A percentile compares a stretch with the other conserved stretches of the same genome.
Evolutionary conservation across 2,888 invertebrate species (phyloP).

Genomic region (Diadegma fenestrale): DNA sequence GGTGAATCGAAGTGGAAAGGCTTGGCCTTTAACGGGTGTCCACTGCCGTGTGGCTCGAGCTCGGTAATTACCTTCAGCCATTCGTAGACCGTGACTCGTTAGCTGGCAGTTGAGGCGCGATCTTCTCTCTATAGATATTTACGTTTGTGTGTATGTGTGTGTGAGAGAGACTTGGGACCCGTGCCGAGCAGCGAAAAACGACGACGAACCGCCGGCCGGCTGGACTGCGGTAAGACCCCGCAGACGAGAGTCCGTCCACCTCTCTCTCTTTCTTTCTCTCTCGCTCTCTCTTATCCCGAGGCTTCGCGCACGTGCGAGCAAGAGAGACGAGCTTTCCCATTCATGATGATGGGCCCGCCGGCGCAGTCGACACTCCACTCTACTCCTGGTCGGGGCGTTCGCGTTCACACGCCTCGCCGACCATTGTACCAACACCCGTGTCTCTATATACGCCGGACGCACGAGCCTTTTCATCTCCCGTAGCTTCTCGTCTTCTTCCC

Average conservation of each 20-base stretch:
- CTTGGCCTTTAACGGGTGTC: conserved; percentile 77
- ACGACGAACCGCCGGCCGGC: conserved; percentile 43
- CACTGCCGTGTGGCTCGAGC: conserved; percentile 62
- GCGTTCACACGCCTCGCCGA: conserved; percentile 73
- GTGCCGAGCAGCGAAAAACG: conserved; percentile 48
- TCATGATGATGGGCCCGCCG: conserved; percentile 74
- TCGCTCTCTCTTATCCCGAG: conserved; percentile 5
- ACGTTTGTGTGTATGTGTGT: conserved; percentile 5
- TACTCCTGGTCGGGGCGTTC: conserved; percentile 72
- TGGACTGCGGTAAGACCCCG: conserved; percentile 40
- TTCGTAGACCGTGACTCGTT: conserved; percentile 80
- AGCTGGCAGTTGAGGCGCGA: conserved; percentile 71
- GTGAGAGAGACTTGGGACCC: conserved; percentile 30
- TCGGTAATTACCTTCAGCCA: conserved; percentile 78
- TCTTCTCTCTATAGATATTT: conserved; percentile 18
- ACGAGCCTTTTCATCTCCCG: conserved; percentile 66
- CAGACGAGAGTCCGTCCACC: conserved; percentile 44
- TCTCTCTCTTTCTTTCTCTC: conserved; percentile 28
- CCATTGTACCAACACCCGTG: conserved; percentile 64
- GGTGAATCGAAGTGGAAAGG: conserved; percentile 75
- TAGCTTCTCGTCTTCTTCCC: conserved; percentile 45
- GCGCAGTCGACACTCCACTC: conserved; percentile 72
- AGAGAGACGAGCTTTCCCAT: conserved; percentile 72
- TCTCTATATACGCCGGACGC: conserved; percentile 33
- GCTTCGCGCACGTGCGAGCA: conserved; percentile 57